Evolutionary conservation across 2,888 invertebrate genomes (phyloP).

Genomic region (Leptopilina drosophilae): DNA sequence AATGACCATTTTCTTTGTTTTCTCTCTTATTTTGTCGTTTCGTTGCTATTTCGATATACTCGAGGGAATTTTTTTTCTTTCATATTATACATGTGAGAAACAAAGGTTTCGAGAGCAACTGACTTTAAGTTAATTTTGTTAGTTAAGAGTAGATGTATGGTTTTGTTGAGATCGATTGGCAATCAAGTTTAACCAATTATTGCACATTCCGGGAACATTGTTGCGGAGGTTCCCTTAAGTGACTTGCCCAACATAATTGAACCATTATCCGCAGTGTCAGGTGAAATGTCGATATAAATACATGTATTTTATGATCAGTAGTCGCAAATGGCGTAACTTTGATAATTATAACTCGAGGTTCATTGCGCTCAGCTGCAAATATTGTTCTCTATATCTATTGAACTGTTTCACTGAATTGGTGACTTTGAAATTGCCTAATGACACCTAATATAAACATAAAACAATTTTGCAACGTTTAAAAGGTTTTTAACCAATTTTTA

Average conservation of each 20-base stretch:
- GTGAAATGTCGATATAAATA: slow-evolving; percentile 19
- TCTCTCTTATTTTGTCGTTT: too few species aligned
- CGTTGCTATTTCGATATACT: too few species aligned
- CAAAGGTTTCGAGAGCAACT: not conserved
- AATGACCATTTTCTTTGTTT: too few species aligned
- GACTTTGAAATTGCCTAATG: slow-evolving; percentile 30
- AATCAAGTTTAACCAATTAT: slow-evolving; percentile 38
- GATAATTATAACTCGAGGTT: slow-evolving; percentile 35
- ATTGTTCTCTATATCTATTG: not conserved
- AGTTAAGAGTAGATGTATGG: not conserved
- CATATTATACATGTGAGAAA: too few species aligned
- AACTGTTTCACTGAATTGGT: not conserved
- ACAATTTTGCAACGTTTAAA: not conserved
- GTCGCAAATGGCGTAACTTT: slow-evolving; percentile 21
- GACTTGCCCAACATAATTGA: slow-evolving; percentile 39
- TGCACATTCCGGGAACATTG: slow-evolving; percentile 22
- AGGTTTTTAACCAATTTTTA: too few species aligned
- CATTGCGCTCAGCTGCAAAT: not conserved
- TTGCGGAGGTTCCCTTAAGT: slow-evolving; percentile 23
- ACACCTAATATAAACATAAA: not conserved
- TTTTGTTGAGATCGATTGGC: slow-evolving; percentile 24
- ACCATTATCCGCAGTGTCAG: slow-evolving; percentile 42
- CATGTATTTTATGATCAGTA: slow-evolving; percentile 38
- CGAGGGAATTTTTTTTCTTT: too few species aligned
- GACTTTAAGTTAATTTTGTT: too few species aligned